Base-by-base conservation (phyloP, 2,888 invertebrate species). In the Eledona agricola region DNA sequence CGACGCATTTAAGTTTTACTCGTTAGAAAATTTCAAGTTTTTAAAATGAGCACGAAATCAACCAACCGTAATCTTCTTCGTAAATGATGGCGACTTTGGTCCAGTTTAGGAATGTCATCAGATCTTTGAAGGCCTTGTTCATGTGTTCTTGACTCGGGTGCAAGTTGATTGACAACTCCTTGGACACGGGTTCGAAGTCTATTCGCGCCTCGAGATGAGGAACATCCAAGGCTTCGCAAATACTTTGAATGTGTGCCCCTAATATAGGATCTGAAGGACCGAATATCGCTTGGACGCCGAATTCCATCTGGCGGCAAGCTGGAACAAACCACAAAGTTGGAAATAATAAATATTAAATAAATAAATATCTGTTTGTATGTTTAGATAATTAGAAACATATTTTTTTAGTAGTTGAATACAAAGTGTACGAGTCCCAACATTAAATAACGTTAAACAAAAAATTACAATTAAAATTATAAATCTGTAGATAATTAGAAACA, bases 11-110 rank as follows among this genome's bases (percentile, higher is more conserved):
- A 9, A 7, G 3, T 4, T 26, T 10, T 5, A 2, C 11, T 19
- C 4, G 10, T n/a, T n/a, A n/a, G n/a, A n/a, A n/a, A n/a, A n/a
- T n/a, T n/a, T n/a, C n/a, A n/a, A n/a, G n/a, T n/a, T n/a, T n/a
- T n/a, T n/a, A n/a, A n/a, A n/a, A n/a, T n/a, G n/a, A n/a, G n/a
- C n/a, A n/a, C n/a, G n/a, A 38, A 12, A 38, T 32, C 16, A 43
- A 65, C 83, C 81, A 70, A 92, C 93, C 92, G 71, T 88, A 87
- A 65, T 94, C 93, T 67, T 96, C 93, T 71, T 97, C 96, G 70
- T 96, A 96, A 28, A 97, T 86, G 45, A 97, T 88, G 0, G 93
- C 95, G 68, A 96, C 92, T 71, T 88, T 86, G 1, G 92, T 92
- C 96, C 96, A 96, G 73, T 93, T 93, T 54, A 95, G 83, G 73